Evolutionary conservation across 2,888 invertebrate genomes (phyloP).

Genomic region (Nemotelus pantherinus): DNA sequence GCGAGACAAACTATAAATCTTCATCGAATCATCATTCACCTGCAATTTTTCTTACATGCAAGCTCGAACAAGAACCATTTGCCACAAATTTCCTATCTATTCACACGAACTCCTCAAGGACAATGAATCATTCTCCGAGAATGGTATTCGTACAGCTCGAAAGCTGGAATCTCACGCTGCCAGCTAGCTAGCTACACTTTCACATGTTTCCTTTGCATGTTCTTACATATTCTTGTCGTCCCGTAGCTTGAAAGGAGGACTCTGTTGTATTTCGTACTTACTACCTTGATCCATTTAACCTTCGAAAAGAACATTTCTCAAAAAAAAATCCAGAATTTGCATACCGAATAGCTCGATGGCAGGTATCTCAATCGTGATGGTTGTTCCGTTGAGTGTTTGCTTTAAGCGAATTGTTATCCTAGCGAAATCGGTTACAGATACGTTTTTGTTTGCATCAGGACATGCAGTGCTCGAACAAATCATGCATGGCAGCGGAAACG

Average conservation of each 20-base stretch:
- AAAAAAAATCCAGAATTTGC: slow-evolving; percentile 10
- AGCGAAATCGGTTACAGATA: slow-evolving; percentile 31
- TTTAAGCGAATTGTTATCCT: slow-evolving; percentile 42
- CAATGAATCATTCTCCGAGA: slow-evolving; percentile 30
- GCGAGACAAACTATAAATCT: not conserved
- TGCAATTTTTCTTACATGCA: not conserved
- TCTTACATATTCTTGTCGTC: not conserved
- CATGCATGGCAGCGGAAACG: no score
- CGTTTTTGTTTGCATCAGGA: not conserved
- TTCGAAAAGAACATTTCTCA: slow-evolving; percentile 20
- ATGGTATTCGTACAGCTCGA: not conserved
- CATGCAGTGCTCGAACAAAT: no score
- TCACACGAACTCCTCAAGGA: slow-evolving; percentile 27
- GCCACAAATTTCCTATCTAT: slow-evolving; percentile 35
- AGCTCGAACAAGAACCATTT: slow-evolving; percentile 27
- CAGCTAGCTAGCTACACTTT: not conserved
- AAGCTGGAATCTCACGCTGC: not conserved
- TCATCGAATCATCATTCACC: not conserved
- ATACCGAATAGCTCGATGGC: not conserved
- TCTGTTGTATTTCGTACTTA: no score
- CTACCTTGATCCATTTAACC: slow-evolving; percentile 32
- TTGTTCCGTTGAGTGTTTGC: slow-evolving; percentile 7
- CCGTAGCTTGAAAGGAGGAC: not conserved
- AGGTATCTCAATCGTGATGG: slow-evolving; percentile 24
- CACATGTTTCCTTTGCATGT: not conserved